Evolutionary conservation across 2,888 invertebrate species (phyloP), one percentile per base, ranked within the genome.

Genomic region (Eupithecia insigniata): DNA sequence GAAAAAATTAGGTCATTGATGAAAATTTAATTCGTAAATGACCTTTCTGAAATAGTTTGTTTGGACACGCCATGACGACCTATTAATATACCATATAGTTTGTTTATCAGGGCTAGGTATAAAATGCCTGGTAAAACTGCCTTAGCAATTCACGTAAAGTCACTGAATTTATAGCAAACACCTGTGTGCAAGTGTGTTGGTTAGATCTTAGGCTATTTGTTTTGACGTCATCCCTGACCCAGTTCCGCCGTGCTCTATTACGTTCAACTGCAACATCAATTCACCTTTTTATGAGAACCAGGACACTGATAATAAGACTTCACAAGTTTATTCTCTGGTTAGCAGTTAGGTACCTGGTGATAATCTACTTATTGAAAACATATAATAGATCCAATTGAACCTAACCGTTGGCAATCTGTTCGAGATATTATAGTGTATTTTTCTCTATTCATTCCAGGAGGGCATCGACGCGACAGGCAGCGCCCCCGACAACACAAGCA

Each of bases 41-140:
- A 84, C 84, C 80, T 84, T 87, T 87, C 85, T 85, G 80, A 84
- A 91, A 84, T 87, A 86, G 89, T 89, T 91, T 92, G 89, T 72
- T 81, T 81, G 77, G 30, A 75, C 79, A 79, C 84, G 84, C 83
- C 85, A 85, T 84, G 65, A 77, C 73, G 70, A 22, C 34, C 67
- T 66, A 75, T 77, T 77, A 75, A 79, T 77, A 72, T n/a, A n/a
- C n/a, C n/a, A 75, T 75, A 67, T 69, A 76, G 73, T 72, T 70
- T 66, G 75, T 76, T 76, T 75, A 68, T 74, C 64, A 46, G 64
- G 69, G 67, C 65, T 75, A 64, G 61, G 58, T 69, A 71, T 32
- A 34, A 8, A 39, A 28, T 73, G 78, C 65, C 77, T 73, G 66
- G 51, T 67, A 34, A 32, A 39, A 65, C 4, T 36, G 28, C 26